Evolutionary conservation across 2,113 vertebrate species (phyloP).

Genomic region (Phyllostomus discolor): DNA sequence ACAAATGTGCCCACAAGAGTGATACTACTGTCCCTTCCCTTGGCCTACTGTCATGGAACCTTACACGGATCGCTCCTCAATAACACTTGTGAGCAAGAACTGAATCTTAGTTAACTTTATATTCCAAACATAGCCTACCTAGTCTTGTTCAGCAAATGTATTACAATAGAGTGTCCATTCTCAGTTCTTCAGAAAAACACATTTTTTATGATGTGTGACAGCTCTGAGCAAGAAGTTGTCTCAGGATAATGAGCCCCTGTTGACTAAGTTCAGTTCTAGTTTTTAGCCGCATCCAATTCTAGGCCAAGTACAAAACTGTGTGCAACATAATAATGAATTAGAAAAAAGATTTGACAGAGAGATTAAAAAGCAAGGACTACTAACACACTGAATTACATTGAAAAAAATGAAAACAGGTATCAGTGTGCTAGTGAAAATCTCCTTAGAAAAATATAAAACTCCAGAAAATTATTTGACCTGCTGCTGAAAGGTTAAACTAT

Average conservation of each 20-base stretch:
- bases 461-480: neutral
- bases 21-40: neutral
- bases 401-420: neutral
- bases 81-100: neutral
- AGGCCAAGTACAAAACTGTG: neutral
- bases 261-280: neutral
- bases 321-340: neutral
- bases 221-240: neutral
- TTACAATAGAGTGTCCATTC: neutral
- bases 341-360: neutral
- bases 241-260: neutral
- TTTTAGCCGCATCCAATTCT: neutral
- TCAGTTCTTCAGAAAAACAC: slow-evolving; percentile 10
- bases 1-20: neutral
- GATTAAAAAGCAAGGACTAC: neutral
- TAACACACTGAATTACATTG: neutral
- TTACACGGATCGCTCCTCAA: neutral
- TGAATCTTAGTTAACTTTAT: neutral
- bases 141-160: neutral
- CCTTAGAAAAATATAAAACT: neutral
- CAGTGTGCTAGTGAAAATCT: neutral
- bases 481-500: neutral
- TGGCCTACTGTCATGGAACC: neutral
- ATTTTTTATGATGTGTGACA: neutral
- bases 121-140: neutral